phyloP scores from a whole-genome alignment of 2,113 vertebrate species.

The Alectura lathami region DNA sequence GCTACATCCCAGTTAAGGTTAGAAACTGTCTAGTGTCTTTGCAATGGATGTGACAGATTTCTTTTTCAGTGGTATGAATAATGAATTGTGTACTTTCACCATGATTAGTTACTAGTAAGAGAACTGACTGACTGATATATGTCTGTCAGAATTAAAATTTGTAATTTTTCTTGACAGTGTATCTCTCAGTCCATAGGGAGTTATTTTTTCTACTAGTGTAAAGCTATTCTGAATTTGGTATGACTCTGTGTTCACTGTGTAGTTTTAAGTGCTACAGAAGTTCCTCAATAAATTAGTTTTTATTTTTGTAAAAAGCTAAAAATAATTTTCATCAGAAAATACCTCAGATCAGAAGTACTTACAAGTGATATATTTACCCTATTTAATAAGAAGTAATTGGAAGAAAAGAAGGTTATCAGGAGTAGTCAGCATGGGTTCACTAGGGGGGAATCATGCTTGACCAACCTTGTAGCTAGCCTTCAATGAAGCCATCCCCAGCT shows the following conservation, averaged over 20 bases:
- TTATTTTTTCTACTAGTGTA: not conserved
- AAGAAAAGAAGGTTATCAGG: no score
- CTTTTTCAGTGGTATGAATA: slow-evolving; percentile 1
- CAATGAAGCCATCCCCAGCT: no score
- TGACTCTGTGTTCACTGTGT: not conserved
- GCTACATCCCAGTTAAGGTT: not conserved
- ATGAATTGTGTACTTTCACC: not conserved
- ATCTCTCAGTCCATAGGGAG: not conserved
- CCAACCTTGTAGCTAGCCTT: no score
- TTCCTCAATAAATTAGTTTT: not conserved
- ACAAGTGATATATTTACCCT: not conserved
- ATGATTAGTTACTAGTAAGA: slow-evolving; percentile 16
- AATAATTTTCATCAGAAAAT: not conserved
- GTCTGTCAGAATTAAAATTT: slow-evolving; percentile 23
- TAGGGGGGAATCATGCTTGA: no score
- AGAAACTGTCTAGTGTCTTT: not conserved
- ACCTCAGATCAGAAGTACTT: not conserved
- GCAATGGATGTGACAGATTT: not conserved
- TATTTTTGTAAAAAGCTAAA: not conserved
- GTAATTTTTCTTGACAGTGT: not conserved
- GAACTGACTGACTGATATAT: not conserved
- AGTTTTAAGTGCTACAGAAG: not conserved
- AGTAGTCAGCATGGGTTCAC: no score
- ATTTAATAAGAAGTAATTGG: not conserved
- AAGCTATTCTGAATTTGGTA: not conserved